Base-by-base conservation (phyloP, 37 sponge, comb jelly and placozoan species). In the Eunapius fragilis region DNA sequence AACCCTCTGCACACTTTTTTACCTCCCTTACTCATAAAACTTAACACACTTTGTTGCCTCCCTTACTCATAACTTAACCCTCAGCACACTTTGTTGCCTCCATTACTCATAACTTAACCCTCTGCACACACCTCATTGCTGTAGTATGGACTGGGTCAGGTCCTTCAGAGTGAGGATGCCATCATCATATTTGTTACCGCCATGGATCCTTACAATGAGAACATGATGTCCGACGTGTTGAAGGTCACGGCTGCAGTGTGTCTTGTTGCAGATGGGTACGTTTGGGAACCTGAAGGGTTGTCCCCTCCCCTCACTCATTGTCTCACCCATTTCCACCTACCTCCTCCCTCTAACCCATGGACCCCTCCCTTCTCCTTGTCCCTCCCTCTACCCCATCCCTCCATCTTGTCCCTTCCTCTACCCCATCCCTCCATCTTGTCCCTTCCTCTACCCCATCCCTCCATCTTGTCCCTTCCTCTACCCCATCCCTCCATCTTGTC, bases 181-280 rank as follows among this genome's bases (percentile, higher is more conserved):
- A 81, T 98, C 80, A 82, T 92, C 68, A 88, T 91, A 67, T 93
- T 98, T 49, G 92, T 97, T 24, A 88, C 88, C 73, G 98, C 91
- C 31, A 93, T 98, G 87, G 94, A 98, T 70, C 93, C 97, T 0
- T 81, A 77, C 73, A 95, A 95, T 68, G 90, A 95, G 80, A 82
- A 80, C 76, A 91, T 98, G 91, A 96, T 95, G 94, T 87, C 87
- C 17, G 97, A 98, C 45, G 95, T 96, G 14, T 74, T 98, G 32
- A 84, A 90, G 85, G 92, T 98, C 17, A 82, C 96, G 22, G 99
- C 97, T 35, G 97, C 97, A 69, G 93, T 98, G 50, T 97, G 95
- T 82, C 93, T 97, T 14, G 99, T 98, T 33, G 88, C 96, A 68
- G 90, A 92, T 50, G 96, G 96, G 91, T 91, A 48, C 68, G 91